A percentile compares a stretch with the other conserved stretches of the same genome.
Conservation (phyloP, 2,888 invertebrate genomes). For the Flexamia atlantica region DNA sequence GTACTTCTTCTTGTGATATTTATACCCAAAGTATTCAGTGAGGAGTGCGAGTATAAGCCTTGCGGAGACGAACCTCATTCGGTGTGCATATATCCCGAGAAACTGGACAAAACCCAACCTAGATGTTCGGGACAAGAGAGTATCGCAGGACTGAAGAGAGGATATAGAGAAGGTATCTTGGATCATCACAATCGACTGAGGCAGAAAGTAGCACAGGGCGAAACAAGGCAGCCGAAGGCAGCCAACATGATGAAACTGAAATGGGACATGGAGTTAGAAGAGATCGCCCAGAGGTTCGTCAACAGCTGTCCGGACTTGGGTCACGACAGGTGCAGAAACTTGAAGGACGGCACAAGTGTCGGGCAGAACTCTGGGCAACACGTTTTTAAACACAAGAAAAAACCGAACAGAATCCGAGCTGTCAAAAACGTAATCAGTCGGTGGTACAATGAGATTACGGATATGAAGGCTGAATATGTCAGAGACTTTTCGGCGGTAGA, state of each 20-base stretch:
- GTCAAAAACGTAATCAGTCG: background rate
- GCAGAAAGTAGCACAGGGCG: slow-evolving; percentile 78
- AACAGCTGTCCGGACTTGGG: slow-evolving; percentile 79
- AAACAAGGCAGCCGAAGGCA: slow-evolving; percentile 79
- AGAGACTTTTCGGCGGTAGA: background rate
- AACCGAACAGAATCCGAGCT: background rate
- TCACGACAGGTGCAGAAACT: background rate
- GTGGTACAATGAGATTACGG: background rate
- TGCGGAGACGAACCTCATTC: background rate
- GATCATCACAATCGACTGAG: slow-evolving; percentile 89
- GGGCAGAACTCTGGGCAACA: background rate
- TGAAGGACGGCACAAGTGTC: background rate
- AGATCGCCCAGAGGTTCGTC: slow-evolving; percentile 90
- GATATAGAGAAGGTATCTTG: slow-evolving; percentile 86
- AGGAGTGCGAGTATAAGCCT: background rate
- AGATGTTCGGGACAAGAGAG: background rate
- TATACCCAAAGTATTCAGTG: no score
- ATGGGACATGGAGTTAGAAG: slow-evolving; percentile 93
- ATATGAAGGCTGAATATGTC: background rate
- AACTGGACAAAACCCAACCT: background rate
- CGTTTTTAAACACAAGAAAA: no score
- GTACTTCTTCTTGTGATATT: no score
- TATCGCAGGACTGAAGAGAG: slow-evolving; percentile 81
- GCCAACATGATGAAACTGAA: slow-evolving; percentile 90
- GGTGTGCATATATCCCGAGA: slow-evolving; percentile 9